phyloP scores from a whole-genome alignment of 2,888 invertebrate species.

The Oxystoma pomonae region DNA sequence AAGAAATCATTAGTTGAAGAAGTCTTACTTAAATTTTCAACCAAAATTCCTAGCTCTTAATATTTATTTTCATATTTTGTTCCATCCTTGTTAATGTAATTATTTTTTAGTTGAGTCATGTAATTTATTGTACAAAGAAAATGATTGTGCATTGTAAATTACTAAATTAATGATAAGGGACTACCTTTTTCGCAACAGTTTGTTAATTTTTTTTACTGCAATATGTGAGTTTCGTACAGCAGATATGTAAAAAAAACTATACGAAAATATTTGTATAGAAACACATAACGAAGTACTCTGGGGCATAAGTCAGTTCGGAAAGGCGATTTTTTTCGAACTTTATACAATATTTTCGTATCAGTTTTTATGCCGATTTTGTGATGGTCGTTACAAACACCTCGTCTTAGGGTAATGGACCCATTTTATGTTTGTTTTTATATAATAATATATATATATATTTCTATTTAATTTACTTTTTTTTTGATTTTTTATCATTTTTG shows the following conservation, averaged over 20 bases:
- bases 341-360: neutral
- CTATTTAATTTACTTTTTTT: no score
- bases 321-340: no score
- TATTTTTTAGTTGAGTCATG: neutral
- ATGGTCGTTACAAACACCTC: neutral
- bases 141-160: neutral
- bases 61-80: neutral
- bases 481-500: no score
- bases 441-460: slow-evolving; percentile 10
- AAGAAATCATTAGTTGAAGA: neutral
- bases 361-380: neutral
- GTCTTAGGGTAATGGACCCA: neutral
- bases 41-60: neutral
- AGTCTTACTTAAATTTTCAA: neutral
- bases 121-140: neutral
- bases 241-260: no score
- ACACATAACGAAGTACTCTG: no score
- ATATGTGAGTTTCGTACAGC: neutral
- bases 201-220: neutral
- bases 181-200: neutral
- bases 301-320: no score
- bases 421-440: slow-evolving; percentile 1
- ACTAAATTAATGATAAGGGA: neutral
- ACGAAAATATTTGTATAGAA: no score
- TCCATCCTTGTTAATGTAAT: neutral